Evolutionary conservation across 2,113 vertebrate species (phyloP).

Genomic region (Xenus cinereus): DNA sequence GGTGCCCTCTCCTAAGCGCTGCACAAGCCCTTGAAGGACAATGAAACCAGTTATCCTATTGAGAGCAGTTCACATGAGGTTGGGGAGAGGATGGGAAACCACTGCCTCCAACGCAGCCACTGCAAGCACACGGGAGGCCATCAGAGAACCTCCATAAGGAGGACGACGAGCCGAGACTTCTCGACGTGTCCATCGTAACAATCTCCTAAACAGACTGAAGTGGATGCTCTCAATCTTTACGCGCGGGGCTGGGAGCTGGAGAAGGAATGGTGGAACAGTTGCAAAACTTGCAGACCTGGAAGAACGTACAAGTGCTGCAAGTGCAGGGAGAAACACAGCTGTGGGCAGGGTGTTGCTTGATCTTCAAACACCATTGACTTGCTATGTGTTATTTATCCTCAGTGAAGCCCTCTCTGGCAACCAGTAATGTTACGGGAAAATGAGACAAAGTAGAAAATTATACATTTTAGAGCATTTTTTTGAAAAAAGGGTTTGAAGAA

Average conservation of each 20-base stretch:
- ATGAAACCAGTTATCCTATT: rapidly evolving
- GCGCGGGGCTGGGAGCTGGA: neutral
- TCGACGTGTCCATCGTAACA: rapidly evolving
- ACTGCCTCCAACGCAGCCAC: neutral
- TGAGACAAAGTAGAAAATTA: neutral
- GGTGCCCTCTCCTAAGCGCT: neutral
- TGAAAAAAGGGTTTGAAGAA: neutral
- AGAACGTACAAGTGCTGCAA: neutral
- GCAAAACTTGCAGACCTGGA: neutral
- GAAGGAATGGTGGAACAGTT: neutral
- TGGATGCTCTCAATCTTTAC: neutral
- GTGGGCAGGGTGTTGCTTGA: neutral
- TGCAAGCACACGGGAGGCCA: neutral
- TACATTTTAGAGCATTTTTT: neutral
- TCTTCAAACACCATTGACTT: neutral
- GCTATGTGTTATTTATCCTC: neutral
- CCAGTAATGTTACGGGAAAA: neutral
- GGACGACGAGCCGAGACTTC: neutral
- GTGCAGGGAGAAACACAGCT: neutral
- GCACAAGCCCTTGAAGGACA: neutral
- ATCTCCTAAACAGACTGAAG: neutral
- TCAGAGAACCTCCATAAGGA: neutral
- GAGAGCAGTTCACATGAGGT: neutral
- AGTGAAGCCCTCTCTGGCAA: neutral
- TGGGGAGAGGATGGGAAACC: neutral